Base-by-base conservation (phyloP, 2,797 vertebrate species). In the Aeoliscus strigatus region DNA sequence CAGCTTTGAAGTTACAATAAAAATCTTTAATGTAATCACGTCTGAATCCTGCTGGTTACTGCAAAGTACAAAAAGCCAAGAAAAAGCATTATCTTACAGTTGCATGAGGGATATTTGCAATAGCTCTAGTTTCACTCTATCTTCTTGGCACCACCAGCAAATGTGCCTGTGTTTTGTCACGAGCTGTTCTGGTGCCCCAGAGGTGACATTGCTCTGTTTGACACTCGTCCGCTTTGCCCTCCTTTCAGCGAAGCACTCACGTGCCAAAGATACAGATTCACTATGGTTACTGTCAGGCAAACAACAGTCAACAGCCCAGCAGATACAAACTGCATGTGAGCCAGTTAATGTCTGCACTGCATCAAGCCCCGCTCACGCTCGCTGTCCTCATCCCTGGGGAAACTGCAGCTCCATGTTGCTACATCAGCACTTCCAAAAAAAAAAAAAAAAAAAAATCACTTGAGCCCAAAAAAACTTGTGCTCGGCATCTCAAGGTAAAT, bases 271-370 rank as follows among this genome's bases (percentile, higher is more conserved):
- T 60, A 70, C 65, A 64, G 48, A 59, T 41, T 79, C 50, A 14
- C 77, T 44, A 83, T 85, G 79, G 85, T 63, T 70, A 88, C 80
- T 30, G 64, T 43, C 54, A 52, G 65, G 60, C 76, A 81, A 87
- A 87, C 78, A 87, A 38, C 54, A 60, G 62, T 81, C 78, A 86
- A 83, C 82, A 83, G 44, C 15, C 39, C 48, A 36, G 51, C 8
- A 36, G 50, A 35, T 16, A 47, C 23, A 45, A 59, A 57, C 69
- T 70, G 34, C 37, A 69, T 50, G 42, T 31, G 63, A 58, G 43
- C 41, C 5, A 1, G 5, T 28, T 68, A 12, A 27, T 62, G 53
- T 73, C 79, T 80, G 71, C 62, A 60, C 58, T 70, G 51, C 67
- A 66, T 80, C 75, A 74, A 33, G 21, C 31, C 48, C 39, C 13